Percentiles rank a stretch among this genome's conserved stretches.
Conservation (phyloP, 2,797 vertebrate species). For the Ctenochaetus hawaiiensis region DNA sequence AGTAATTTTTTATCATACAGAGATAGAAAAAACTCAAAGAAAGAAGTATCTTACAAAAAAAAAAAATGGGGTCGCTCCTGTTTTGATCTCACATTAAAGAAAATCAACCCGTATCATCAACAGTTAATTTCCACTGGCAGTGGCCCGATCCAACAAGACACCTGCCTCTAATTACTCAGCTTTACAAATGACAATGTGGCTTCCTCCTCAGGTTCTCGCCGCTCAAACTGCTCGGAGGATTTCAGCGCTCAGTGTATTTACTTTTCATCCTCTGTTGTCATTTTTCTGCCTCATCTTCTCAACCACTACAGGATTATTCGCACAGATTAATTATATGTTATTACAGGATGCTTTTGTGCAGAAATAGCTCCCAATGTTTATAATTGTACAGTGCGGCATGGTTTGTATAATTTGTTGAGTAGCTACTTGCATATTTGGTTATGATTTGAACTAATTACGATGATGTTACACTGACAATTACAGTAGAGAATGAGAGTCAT, state of each 20-base stretch:
- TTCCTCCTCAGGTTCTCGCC: not conserved
- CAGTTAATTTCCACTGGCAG: not conserved
- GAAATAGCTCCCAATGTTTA: constrained; percentile 26
- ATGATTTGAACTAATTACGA: constrained; percentile 44
- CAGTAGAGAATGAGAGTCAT: constrained; percentile 7
- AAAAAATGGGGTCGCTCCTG: not conserved
- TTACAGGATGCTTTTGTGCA: constrained; percentile 21
- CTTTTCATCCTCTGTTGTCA: constrained; percentile 6
- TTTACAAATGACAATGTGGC: not conserved
- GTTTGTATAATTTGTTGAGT: constrained; percentile 34
- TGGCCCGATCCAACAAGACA: not conserved
- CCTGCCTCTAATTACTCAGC: constrained; percentile 17
- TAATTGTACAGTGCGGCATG: constrained; percentile 10
- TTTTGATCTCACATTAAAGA: not conserved
- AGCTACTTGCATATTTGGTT: constrained; percentile 53
- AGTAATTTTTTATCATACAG: too few species aligned
- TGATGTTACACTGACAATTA: constrained; percentile 47
- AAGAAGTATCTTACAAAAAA: not conserved
- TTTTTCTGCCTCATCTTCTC: constrained; percentile 5
- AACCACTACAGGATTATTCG: not conserved
- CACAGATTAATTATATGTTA: constrained; percentile 41
- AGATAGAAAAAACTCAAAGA: not conserved
- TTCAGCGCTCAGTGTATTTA: not conserved
- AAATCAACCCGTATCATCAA: not conserved
- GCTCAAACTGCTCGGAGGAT: not conserved